Percentiles rank a stretch among this genome's conserved stretches.
These are phyloP conservation scores for Caprella mutica DNA, from an alignment of 2,888 invertebrate species.

Conservation along the genomic window DNA sequence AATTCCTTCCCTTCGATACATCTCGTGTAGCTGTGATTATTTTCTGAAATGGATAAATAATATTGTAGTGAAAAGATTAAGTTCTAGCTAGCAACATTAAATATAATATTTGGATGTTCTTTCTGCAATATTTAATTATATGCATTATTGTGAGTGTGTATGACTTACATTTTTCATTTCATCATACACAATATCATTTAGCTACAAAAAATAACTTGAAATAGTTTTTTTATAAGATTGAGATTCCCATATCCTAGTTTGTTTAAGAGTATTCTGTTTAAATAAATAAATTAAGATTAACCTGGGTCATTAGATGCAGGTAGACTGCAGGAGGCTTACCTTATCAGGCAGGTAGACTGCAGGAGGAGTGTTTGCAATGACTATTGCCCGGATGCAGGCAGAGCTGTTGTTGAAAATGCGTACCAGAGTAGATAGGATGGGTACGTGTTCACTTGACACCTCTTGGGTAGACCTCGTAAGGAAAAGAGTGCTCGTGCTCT, in stretches of 20 bases:
- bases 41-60: no score
- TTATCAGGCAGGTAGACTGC: conserved; percentile 35
- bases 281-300: neutral
- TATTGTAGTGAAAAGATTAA: no score
- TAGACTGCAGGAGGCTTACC: neutral
- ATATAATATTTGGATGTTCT: no score
- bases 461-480: conserved; percentile 72
- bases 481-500: conserved; percentile 63
- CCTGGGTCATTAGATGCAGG: neutral
- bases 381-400: conserved; percentile 62
- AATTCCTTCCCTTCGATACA: no score
- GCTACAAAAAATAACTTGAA: neutral
- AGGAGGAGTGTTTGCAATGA: conserved; percentile 59
- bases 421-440: conserved; percentile 57
- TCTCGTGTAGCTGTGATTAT: no score
- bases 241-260: neutral
- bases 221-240: neutral
- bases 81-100: no score
- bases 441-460: conserved; percentile 62
- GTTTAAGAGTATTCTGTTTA: neutral
- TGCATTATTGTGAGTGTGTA: no score
- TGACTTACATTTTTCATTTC: neutral
- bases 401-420: conserved; percentile 61
- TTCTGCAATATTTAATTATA: no score
- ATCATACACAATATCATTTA: neutral